Evolutionary conservation across 2,113 vertebrate species (phyloP).

Genomic region (Sylvietta virens): DNA sequence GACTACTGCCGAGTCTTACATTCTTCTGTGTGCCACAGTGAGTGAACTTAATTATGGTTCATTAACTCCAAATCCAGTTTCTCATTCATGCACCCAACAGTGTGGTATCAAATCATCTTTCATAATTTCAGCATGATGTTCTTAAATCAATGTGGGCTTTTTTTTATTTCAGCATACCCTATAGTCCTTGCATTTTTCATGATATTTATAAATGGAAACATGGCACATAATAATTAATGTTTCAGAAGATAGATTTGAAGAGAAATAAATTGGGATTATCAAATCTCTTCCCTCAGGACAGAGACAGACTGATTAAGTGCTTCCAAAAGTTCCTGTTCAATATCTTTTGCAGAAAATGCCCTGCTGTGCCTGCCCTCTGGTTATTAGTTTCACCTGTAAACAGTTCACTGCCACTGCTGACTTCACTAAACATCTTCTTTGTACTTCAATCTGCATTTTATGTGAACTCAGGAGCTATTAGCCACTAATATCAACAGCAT

Average conservation of each 20-base stretch:
- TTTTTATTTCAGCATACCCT: neutral
- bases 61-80: conserved; percentile 46
- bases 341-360: conserved; percentile 24
- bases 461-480: conserved; percentile 74
- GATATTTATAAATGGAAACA: neutral
- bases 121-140: conserved; percentile 30
- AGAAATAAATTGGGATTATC: conserved; percentile 1
- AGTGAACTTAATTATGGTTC: conserved; percentile 53
- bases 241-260: neutral
- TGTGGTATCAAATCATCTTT: conserved; percentile 40
- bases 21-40: conserved; percentile 50
- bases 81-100: conserved; percentile 22
- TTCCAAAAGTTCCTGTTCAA: conserved; percentile 34
- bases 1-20: conserved; percentile 17
- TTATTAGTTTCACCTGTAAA: conserved; percentile 72
- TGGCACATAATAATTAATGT: neutral
- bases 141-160: conserved; percentile 1
- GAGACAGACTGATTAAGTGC: neutral
- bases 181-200: neutral
- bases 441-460: conserved; percentile 75
- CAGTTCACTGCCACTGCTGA: conserved; percentile 67
- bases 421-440: conserved; percentile 68
- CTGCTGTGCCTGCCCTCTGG: conserved; percentile 51
- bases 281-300: conserved; percentile 15
- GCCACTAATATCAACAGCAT: conserved; percentile 72